A percentile compares a stretch with the other conserved stretches of the same genome.
phyloP scores from a whole-genome alignment of 2,113 vertebrate genomes.

The Notothenia coriiceps region DNA sequence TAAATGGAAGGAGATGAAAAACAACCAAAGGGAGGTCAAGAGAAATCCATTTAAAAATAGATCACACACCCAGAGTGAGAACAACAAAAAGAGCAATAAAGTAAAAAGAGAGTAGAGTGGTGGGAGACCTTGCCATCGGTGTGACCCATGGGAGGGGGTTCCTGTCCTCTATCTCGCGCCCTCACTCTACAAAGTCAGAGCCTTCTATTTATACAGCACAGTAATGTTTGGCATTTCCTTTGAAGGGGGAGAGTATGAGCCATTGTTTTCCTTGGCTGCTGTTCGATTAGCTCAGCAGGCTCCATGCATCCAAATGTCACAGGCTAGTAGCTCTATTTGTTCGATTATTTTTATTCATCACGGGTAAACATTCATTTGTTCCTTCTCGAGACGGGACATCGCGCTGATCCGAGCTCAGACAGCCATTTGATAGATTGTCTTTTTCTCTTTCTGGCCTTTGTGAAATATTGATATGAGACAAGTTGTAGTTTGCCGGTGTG shows the following conservation, averaged over 20 bases:
- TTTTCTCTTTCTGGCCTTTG: background rate
- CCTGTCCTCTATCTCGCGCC: conserved; percentile 71
- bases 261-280: conserved; percentile 83
- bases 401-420: conserved; percentile 6
- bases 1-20: conserved; percentile 34
- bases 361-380: conserved; percentile 36
- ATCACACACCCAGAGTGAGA: conserved; percentile 37
- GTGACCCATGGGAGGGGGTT: conserved; percentile 75
- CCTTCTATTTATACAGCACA: conserved; percentile 81
- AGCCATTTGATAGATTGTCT: background rate
- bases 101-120: conserved; percentile 23
- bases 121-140: conserved; percentile 63
- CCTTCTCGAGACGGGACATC: conserved; percentile 12
- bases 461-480: conserved; percentile 19
- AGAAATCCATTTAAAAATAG: conserved; percentile 60
- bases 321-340: conserved; percentile 55
- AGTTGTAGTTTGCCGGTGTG: conserved; percentile 6
- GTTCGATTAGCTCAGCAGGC: conserved; percentile 65
- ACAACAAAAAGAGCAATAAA: conserved; percentile 63
- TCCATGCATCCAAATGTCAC: conserved; percentile 70
- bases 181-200: conserved; percentile 71
- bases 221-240: conserved; percentile 87
- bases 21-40: conserved; percentile 21
- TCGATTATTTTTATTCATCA: conserved; percentile 51
- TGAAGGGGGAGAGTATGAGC: conserved; percentile 53